Evolutionary conservation across 2,888 invertebrate genomes (phyloP), one percentile per base, ranked within the genome.

Genomic region (Eupithecia exiguata): DNA sequence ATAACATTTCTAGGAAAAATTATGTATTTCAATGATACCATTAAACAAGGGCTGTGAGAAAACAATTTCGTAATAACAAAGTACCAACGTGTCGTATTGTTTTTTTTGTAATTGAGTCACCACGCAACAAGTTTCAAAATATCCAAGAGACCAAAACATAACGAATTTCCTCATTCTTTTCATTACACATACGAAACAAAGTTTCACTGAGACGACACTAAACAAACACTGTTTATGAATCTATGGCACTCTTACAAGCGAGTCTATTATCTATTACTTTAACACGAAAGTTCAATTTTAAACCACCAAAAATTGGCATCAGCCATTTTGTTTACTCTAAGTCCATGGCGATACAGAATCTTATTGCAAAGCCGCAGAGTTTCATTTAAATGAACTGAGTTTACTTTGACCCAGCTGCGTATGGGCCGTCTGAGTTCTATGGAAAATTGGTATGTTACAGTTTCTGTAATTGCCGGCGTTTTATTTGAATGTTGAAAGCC

Each of bases 81-180:
- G 81, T 82, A 82, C 79, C 70, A 74, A 77, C 66, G 76, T 82
- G 81, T 78, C 77, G 77, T 81, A 80, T 87, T 87, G 86, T 87
- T 86, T 86, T 86, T 86, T 85, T 81, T 83, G 84, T 80, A 84
- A 79, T 84, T 84, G 84, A 83, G 82, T 84, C 84, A 83, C 78
- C 78, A 74, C 79, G 81, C 79, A 80, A 80, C 80, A 80, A 83
- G 81, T 89, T 88, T 84, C 87, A 84, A 89, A 87, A 89, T 84
- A 78, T 81, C 81, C 81, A 81, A 81, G 85, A 85, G 83, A 86
- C 84, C 83, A 84, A 86, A 87, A 82, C 83, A 84, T 83, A 89
- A 85, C 82, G 79, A 87, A 88, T 90, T 88, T 88, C 88, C 85
- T 85, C 88, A 87, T 88, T 38, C 36, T 66, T 25, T 88, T 38